Percentiles rank a stretch among this genome's conserved stretches.
Conservation (phyloP, 2,113 vertebrate species). For the Sigmodon hispidus region DNA sequence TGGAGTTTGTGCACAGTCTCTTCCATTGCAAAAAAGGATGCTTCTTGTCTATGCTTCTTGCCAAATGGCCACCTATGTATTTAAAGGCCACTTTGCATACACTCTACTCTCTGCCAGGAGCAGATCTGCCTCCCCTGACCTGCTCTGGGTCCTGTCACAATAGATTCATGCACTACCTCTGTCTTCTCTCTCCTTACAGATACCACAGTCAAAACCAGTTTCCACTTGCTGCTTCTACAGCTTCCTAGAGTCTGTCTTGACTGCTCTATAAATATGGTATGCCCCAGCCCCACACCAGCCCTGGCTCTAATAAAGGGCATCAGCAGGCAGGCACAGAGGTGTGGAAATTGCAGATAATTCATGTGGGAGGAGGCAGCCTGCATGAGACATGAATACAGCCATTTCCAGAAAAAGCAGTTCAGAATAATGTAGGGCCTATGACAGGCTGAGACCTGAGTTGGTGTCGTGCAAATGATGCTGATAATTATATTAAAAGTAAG, state of each 20-base stretch:
- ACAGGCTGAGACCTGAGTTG: conserved; percentile 4
- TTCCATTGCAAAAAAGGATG: not conserved
- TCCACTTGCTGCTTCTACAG: not conserved
- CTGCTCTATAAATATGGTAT: not conserved
- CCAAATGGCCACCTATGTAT: not conserved
- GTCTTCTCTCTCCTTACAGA: not conserved
- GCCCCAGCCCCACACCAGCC: not conserved
- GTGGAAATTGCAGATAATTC: conserved; percentile 72
- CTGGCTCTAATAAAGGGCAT: conserved; percentile 12
- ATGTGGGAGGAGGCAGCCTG: conserved; percentile 62
- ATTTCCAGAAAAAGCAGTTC: conserved; percentile 62
- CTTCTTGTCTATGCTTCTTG: not conserved
- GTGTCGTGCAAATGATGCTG: conserved; percentile 18
- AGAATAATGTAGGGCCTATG: conserved; percentile 21
- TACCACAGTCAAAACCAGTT: not conserved
- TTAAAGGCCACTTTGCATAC: not conserved
- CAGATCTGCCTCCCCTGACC: not conserved
- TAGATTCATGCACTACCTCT: not conserved
- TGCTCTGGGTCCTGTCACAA: not conserved
- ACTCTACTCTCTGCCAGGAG: not conserved
- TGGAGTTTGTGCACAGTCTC: not conserved
- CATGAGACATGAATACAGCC: conserved; percentile 27
- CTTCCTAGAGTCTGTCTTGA: conserved; percentile 10
- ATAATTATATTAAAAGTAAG: conserved; percentile 72
- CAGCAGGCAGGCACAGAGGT: conserved; percentile 35